phyloP scores from a whole-genome alignment of 2,888 invertebrate genomes.

The Harpalus rufipes region DNA sequence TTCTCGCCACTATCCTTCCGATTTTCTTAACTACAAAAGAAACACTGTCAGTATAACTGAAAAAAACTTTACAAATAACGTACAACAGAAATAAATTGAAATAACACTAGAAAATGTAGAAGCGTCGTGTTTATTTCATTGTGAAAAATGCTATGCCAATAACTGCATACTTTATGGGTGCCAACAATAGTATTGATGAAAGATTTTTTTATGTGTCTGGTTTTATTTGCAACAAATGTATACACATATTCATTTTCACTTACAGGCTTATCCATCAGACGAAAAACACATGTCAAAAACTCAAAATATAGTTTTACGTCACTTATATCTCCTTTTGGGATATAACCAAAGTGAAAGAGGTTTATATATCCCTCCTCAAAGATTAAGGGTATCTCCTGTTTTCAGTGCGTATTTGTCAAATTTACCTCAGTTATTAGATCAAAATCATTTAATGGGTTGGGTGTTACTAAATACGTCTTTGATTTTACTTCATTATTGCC shows the following conservation, averaged over 20 bases:
- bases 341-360: slow-evolving; percentile 94
- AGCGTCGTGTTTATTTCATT: too few relatives aligned
- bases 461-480: slow-evolving; percentile 92
- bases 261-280: slow-evolving; percentile 89
- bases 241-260: slow-evolving; percentile 49
- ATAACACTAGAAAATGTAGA: too few relatives aligned
- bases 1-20: too few relatives aligned
- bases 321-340: slow-evolving; percentile 94
- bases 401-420: slow-evolving; percentile 98
- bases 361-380: slow-evolving; percentile 93
- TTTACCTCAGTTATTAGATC: slow-evolving; percentile 95
- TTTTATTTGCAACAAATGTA: slow-evolving; percentile 6
- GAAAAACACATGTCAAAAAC: slow-evolving; percentile 89
- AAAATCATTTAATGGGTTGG: slow-evolving; percentile 96
- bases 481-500: slow-evolving; percentile 88
- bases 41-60: too few relatives aligned
- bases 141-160: too few relatives aligned
- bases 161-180: too few relatives aligned
- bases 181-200: too few relatives aligned
- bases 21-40: too few relatives aligned
- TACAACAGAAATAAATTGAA: too few relatives aligned
- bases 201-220: too few relatives aligned
- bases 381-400: slow-evolving; percentile 93
- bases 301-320: slow-evolving; percentile 93
- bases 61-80: too few relatives aligned